Evolutionary conservation across 2,888 invertebrate genomes (phyloP), one percentile per base, ranked within the genome.

Genomic region (Euplexia lucipara): DNA sequence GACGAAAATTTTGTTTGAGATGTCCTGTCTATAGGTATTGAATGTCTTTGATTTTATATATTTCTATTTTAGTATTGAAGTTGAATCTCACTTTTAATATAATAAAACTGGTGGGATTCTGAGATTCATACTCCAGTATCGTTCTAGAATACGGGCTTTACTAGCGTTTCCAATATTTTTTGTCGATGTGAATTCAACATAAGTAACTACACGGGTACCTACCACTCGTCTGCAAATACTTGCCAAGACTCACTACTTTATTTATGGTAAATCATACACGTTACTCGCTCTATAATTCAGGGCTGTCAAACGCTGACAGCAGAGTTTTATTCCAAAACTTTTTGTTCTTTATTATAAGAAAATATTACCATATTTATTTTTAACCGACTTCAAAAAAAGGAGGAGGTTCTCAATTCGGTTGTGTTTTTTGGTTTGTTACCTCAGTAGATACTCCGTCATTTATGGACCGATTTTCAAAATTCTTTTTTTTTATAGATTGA

Each of bases 181-280:
- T 52, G 32, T 35, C 61, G 20, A 45, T 12, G 42, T 49, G 44
- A 45, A 51, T 42, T 54, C 32, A 37, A 56, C 20, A 35, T 30
- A 54, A 39, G 45, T 42, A 9, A n/a, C 32, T 41, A 30, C 42
- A 41, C 42, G 39, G 30, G 49, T 54, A 62, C 71, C 37, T 54
- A 62, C 71, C 37, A 61, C 47, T 75, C 45, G 52, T 54, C 62
- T 44, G 44, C 47, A 48, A 54, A 59, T 37, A 47, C 51, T 72
- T 49, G 42, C 30, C 30, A 37, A 59, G 72, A 62, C 58, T 59
- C 47, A 61, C 39, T 53, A 49, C 49, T 42, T 62, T 41, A 56
- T 56, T 70, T 67, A 72, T 62, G 54, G 54, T 59, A 62, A 62
- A 72, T 62, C 51, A 56, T 71, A 65, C 44, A 44, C 3, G 35